Conservation (phyloP, 1,140 invertebrate species). For the Odontomachus brunneus region DNA sequence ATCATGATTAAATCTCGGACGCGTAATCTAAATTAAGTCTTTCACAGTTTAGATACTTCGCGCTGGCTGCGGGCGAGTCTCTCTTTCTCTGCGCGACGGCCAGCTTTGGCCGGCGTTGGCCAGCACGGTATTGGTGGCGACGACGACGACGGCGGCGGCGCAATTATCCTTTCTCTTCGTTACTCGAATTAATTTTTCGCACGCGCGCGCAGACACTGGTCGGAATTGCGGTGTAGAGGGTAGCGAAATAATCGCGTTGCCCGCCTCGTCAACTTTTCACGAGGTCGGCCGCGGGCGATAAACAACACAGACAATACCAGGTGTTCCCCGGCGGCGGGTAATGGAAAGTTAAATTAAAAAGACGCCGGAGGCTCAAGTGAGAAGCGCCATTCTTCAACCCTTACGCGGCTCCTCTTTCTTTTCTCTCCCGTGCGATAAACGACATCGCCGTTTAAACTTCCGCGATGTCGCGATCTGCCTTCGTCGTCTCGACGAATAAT, state of each 20-base stretch:
- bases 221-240: not conserved
- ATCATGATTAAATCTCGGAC: conserved; percentile 34
- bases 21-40: conserved; percentile 49
- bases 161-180: conserved; percentile 45
- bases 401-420: not conserved
- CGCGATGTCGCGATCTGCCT: too few species aligned
- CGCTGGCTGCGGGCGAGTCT: not conserved
- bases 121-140: too few species aligned
- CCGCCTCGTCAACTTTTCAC: conserved; percentile 57
- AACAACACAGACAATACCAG: conserved; percentile 34
- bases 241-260: conserved; percentile 50
- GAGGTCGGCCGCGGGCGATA: conserved; percentile 27
- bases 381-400: conserved; percentile 22
- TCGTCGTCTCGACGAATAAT: too few species aligned
- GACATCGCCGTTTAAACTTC: conserved; percentile 33
- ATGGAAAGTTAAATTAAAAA: conserved; percentile 63
- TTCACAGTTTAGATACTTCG: conserved; percentile 21
- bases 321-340: conserved; percentile 15
- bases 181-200: conserved; percentile 48
- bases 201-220: not conserved
- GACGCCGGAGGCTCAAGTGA: not conserved
- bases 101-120: too few species aligned
- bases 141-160: not conserved
- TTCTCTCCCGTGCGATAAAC: conserved; percentile 15
- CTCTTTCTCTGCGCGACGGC: too few species aligned